Evolutionary conservation across 2,797 vertebrate species (phyloP).

Genomic region (Potorous gilbertii): DNA sequence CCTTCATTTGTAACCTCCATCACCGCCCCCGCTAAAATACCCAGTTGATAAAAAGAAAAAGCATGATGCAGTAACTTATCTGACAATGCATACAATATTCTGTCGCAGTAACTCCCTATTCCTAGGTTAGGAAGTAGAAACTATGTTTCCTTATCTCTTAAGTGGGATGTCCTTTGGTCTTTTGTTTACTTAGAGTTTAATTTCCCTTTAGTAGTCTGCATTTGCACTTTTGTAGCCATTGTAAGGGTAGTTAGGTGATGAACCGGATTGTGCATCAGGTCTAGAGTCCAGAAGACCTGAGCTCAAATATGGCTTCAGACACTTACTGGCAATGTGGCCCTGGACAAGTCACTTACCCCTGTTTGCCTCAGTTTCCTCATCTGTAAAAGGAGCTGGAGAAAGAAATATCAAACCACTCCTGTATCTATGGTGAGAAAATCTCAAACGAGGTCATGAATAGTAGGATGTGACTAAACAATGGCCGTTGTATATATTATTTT

Average conservation of each 20-base stretch:
- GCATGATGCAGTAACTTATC: background rate
- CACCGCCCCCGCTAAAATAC: background rate
- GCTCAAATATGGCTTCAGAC: background rate
- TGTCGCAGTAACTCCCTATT: background rate
- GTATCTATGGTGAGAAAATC: background rate
- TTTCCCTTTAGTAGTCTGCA: background rate
- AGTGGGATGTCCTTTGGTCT: background rate
- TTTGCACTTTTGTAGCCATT: background rate
- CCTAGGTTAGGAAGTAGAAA: background rate
- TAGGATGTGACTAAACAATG: background rate
- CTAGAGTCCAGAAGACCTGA: background rate
- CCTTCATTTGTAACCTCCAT: background rate
- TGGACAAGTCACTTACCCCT: background rate
- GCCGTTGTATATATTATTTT: background rate
- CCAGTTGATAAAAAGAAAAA: background rate
- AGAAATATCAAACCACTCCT: background rate
- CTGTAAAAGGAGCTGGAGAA: background rate
- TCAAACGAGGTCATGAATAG: background rate
- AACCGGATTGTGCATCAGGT: background rate
- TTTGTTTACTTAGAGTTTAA: background rate
- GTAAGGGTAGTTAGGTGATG: background rate
- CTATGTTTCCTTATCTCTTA: background rate
- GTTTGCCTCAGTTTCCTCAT: background rate
- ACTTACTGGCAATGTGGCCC: background rate
- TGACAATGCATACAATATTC: background rate